Evolutionary conservation across 2,113 vertebrate species (phyloP), one percentile per base, ranked within the genome.

Genomic region (Polyodon spathula): DNA sequence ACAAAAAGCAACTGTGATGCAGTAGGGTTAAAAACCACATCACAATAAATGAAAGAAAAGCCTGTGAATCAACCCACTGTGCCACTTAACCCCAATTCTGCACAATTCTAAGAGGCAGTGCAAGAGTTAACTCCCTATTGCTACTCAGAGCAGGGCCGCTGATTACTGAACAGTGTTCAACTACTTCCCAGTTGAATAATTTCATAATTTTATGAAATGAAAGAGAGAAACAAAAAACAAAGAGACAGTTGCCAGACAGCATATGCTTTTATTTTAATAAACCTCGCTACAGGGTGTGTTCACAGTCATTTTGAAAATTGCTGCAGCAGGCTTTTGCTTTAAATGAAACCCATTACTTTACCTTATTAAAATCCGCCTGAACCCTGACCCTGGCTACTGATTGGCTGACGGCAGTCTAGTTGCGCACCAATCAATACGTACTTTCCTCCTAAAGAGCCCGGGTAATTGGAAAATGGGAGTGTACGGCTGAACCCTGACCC

Each of bases 321-420:
- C 63, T 57, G 60, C 41, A 46, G 43, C 60, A 46, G 44, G 59
- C 55, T 61, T 56, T 55, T 63, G 51, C 15, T 51, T 66, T 67
- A 81, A 76, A 77, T 79, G 73, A 84, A 77, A 68, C 67, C 71
- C 78, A 79, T 84, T 79, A 80, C 73, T 72, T 75, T 64, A 48
- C 58, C 73, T 80, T 80, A 81, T 83, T 84, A 83, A 83, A 79
- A 81, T 73, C 73, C 58, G 14, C 40, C 50, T 15, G 70, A 68
- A 54, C 81, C 81, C 54, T 80, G 77, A 79, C 74, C 78, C 52
- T 66, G 50, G 62, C 63, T 54, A 68, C 71, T 59, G 72, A 80
- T 79, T 79, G 81, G 77, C 74, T 74, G 73, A 72, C 71, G 75
- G 59, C 63, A 58, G 68, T 50, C 5, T 11, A 37, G 62, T 63